phyloP scores from a whole-genome alignment of 1,140 invertebrate genomes.

The Matsumurasca onukii region DNA sequence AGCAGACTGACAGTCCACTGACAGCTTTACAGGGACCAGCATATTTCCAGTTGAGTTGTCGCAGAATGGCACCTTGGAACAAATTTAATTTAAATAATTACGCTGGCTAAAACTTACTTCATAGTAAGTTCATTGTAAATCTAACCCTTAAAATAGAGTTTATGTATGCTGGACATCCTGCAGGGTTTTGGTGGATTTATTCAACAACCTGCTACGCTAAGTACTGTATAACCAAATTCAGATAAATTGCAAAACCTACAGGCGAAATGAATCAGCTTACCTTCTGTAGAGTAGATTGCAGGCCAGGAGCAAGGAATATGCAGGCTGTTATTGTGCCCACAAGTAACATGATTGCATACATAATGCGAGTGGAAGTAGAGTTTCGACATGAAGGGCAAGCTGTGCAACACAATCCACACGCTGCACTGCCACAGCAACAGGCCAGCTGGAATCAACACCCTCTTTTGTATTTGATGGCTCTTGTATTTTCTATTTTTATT shows the following conservation, averaged over 20 bases:
- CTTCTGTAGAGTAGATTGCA: constrained; percentile 80
- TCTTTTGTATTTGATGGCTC: too few species aligned
- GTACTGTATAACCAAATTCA: too few species aligned
- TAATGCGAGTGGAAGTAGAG: constrained; percentile 93
- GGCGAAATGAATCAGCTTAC: too few species aligned
- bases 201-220: too few species aligned
- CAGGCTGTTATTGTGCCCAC: constrained; percentile 86
- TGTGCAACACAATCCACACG: constrained; percentile 94
- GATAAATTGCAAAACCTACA: too few species aligned
- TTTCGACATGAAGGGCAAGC: constrained; percentile 96
- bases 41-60: constrained; percentile 39
- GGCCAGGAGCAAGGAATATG: constrained; percentile 87
- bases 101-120: not conserved
- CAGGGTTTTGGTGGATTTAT: too few species aligned
- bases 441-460: constrained; percentile 70
- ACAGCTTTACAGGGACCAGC: constrained; percentile 53
- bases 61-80: constrained; percentile 44
- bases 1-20: constrained; percentile 77
- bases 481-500: not conserved
- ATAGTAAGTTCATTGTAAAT: too few species aligned
- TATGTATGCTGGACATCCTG: too few species aligned
- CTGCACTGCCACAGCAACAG: constrained; percentile 95
- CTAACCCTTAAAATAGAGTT: too few species aligned
- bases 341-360: constrained; percentile 94
- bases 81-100: constrained; percentile 9